These are phyloP conservation scores for Calcarius lapponicus DNA, from an alignment of 2,797 vertebrate genomes.

Conservation along the genomic window DNA sequence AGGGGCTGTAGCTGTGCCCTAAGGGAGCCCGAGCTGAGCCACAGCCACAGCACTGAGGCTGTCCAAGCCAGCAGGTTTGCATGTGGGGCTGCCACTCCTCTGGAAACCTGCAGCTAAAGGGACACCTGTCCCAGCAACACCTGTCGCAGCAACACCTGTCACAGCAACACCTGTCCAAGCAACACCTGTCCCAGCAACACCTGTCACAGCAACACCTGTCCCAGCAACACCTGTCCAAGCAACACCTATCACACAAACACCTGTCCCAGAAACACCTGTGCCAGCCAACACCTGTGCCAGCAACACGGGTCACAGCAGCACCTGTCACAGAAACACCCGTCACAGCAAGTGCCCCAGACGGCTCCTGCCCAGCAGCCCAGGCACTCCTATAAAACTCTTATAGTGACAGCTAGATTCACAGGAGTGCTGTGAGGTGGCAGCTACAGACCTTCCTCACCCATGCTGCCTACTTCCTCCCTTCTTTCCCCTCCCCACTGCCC, in stretches of 20 bases:
- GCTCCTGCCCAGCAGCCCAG: neutral
- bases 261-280: neutral
- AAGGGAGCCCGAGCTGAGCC: rapidly evolving
- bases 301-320: neutral
- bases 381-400: neutral
- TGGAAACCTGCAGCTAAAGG: neutral
- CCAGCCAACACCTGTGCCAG: neutral
- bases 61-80: neutral
- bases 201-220: neutral
- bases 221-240: neutral
- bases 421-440: too few relatives aligned
- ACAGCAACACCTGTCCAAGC: neutral
- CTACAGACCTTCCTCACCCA: rapidly evolving
- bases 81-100: neutral
- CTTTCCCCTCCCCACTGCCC: neutral
- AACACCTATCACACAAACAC: neutral
- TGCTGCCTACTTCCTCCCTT: neutral
- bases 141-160: neutral
- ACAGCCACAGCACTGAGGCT: rapidly evolving
- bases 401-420: too few relatives aligned
- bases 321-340: neutral
- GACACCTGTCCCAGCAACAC: neutral
- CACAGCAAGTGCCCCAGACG: rapidly evolving
- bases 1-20: neutral
- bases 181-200: neutral